These are phyloP conservation scores for Channa striata DNA, from an alignment of 2,797 vertebrate genomes.

Conservation along the genomic window DNA sequence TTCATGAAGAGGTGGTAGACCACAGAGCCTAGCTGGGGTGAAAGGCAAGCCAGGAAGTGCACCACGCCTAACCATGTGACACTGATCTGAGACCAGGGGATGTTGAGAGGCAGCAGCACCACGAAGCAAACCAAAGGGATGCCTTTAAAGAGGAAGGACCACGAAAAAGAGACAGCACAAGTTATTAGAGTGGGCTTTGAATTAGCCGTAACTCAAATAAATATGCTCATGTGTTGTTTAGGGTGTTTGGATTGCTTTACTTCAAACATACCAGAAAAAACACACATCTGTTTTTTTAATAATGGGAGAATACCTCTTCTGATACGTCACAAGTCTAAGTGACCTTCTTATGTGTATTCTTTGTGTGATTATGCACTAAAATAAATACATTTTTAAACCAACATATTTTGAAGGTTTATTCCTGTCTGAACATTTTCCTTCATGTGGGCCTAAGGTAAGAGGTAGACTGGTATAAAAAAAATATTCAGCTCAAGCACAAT, in stretches of 20 bases:
- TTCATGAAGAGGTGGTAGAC: conserved; percentile 97
- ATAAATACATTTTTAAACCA: background rate
- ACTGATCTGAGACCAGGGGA: conserved; percentile 92
- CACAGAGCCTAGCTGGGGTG: conserved; percentile 92
- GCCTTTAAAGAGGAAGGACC: conserved; percentile 60
- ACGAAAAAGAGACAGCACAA: background rate
- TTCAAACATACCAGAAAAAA: conserved; percentile 1
- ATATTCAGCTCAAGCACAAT: background rate
- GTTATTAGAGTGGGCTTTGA: conserved; percentile 2
- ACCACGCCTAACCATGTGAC: conserved; percentile 92
- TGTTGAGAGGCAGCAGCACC: conserved; percentile 91
- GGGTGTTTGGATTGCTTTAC: too few relatives aligned
- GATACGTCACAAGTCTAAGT: background rate
- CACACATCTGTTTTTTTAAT: too few relatives aligned
- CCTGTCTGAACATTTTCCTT: background rate
- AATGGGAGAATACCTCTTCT: background rate
- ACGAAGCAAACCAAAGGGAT: conserved; percentile 92
- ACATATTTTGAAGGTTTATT: background rate
- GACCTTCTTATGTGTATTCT: background rate
- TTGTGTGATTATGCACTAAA: background rate
- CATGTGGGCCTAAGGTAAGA: background rate
- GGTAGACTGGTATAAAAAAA: conserved; percentile 13
- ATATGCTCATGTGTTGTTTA: background rate
- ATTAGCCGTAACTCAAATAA: background rate
- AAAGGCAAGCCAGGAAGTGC: conserved; percentile 93